These are phyloP conservation scores for Trachelipus rathkii DNA, from an alignment of 1,140 invertebrate species.

Conservation along the genomic window DNA sequence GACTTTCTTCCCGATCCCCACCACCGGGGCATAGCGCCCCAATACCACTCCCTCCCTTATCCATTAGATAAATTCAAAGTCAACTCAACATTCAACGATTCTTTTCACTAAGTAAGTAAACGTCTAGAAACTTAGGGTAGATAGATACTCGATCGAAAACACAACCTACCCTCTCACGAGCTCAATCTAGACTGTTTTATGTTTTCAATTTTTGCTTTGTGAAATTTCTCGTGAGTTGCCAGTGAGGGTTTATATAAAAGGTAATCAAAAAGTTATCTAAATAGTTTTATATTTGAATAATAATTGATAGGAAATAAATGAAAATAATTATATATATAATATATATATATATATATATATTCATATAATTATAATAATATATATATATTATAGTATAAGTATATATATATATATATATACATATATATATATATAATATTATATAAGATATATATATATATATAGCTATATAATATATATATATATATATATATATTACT, in stretches of 20 bases:
- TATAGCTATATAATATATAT: too few relatives aligned
- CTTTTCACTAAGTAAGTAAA: slow-evolving; percentile 26
- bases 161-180: slow-evolving; percentile 21
- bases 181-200: slow-evolving; percentile 33
- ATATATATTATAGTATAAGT: slow-evolving; percentile 20
- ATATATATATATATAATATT: too few relatives aligned
- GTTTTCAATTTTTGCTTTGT: slow-evolving; percentile 4
- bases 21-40: slow-evolving; percentile 20
- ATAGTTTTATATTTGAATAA: background rate
- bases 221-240: background rate
- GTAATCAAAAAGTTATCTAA: background rate
- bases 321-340: slow-evolving; percentile 4
- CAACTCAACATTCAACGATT: slow-evolving; percentile 18
- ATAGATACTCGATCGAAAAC: slow-evolving; percentile 16
- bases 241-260: too few relatives aligned
- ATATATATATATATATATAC: background rate
- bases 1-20: slow-evolving; percentile 27
- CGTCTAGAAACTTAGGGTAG: background rate
- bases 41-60: slow-evolving; percentile 28
- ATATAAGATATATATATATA: too few relatives aligned
- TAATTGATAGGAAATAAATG: background rate
- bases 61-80: slow-evolving; percentile 20
- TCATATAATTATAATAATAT: slow-evolving; percentile 22
- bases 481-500: too few relatives aligned
- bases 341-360: background rate